phyloP scores from a whole-genome alignment of 1,140 invertebrate species.

The Scaptomyza pallida region DNA sequence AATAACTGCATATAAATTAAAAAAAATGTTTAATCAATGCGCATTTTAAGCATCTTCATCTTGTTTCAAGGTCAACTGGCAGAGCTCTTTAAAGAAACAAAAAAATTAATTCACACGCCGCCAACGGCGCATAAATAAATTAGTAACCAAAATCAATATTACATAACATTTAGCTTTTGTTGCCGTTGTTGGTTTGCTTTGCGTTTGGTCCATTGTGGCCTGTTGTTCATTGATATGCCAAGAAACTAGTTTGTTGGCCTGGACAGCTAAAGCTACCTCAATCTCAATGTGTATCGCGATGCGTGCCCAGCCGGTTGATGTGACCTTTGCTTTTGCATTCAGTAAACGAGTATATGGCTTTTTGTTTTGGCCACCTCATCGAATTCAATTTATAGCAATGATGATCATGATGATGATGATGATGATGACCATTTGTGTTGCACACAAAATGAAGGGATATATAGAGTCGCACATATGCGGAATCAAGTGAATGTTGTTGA shows the following conservation, averaged over 20 bases:
- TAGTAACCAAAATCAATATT: constrained; percentile 63
- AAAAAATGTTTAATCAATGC: constrained; percentile 4
- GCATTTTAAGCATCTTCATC: constrained; percentile 24
- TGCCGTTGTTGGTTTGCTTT: constrained; percentile 16
- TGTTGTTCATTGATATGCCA: constrained; percentile 35
- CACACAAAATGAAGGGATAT: constrained; percentile 22
- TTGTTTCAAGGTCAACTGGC: constrained; percentile 61
- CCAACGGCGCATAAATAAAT: constrained; percentile 25
- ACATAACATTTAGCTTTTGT: constrained; percentile 54
- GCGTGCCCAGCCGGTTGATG: constrained; percentile 67
- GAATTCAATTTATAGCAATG: constrained; percentile 37
- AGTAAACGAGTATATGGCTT: constrained; percentile 14
- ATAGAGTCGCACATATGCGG: background rate
- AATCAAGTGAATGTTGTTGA: constrained; percentile 16
- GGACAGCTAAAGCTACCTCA: constrained; percentile 8
- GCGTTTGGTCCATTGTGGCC: constrained; percentile 33
- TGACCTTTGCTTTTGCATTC: constrained; percentile 72
- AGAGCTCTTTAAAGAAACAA: constrained; percentile 45
- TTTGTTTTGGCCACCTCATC: constrained; percentile 27
- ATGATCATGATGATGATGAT: constrained; percentile 13
- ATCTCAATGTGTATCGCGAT: constrained; percentile 41
- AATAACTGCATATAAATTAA: background rate
- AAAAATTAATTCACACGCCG: constrained; percentile 67
- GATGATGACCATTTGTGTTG: constrained; percentile 32
- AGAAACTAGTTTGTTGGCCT: constrained; percentile 64